These are phyloP conservation scores for Popillia japonica DNA, from an alignment of 1,140 invertebrate species.

Conservation along the genomic window DNA sequence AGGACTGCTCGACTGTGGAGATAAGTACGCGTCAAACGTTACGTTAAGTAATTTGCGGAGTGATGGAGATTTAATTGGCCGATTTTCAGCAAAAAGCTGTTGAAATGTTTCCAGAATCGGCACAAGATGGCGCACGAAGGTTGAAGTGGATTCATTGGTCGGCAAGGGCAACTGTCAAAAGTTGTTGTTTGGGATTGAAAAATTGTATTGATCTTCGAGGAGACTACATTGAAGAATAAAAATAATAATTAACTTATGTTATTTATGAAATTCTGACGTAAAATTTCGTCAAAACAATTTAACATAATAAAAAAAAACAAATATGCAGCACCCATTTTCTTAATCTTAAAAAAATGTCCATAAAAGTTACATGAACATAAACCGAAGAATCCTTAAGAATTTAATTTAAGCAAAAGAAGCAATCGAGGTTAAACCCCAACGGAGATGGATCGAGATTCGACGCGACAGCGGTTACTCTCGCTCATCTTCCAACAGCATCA, in stretches of 20 bases:
- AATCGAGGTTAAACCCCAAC: background rate
- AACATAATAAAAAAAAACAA: background rate
- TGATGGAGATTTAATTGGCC: background rate
- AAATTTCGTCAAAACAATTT: background rate
- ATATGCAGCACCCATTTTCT: background rate
- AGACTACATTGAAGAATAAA: no score
- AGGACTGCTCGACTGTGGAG: background rate
- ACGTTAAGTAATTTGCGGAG: background rate
- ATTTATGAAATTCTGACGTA: no score
- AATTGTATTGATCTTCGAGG: no score
- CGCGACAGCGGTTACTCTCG: background rate
- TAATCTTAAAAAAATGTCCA: background rate
- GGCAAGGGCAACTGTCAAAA: background rate
- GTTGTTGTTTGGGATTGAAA: background rate
- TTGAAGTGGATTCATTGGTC: no score
- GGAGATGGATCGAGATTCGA: background rate
- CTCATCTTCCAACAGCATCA: background rate
- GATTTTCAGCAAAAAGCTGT: no score
- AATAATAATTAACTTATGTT: no score
- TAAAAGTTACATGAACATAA: background rate
- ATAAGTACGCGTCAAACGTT: background rate
- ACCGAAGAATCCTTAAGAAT: background rate
- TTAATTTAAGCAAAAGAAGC: background rate
- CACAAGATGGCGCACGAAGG: background rate
- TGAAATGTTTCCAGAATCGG: background rate